Evolutionary conservation across 1,140 invertebrate genomes (phyloP).

Genomic region (Lethocerus indicus): DNA sequence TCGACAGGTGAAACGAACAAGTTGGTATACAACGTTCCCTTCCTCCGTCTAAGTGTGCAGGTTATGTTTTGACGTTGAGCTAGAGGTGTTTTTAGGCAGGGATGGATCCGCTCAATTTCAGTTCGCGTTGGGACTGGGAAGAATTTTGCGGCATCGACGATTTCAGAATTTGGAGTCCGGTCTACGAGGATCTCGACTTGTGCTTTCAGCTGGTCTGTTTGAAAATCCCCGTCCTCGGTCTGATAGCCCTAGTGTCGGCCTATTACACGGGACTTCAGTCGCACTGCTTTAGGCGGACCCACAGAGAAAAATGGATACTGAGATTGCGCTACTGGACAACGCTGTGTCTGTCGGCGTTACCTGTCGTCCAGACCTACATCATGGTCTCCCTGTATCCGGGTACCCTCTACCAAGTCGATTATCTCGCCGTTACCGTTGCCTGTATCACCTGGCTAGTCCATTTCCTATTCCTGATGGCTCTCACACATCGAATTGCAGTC

Average conservation of each 20-base stretch:
- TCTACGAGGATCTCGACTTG: conserved; percentile 49
- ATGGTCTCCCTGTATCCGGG: conserved; percentile 6
- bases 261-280: conserved; percentile 53
- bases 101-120: conserved; percentile 3
- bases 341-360: conserved; percentile 34
- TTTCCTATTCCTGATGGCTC: conserved; percentile 47
- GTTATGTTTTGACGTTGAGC: too few species aligned
- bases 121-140: conserved; percentile 47
- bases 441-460: conserved; percentile 63
- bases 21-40: too few species aligned
- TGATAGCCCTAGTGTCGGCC: conserved; percentile 52
- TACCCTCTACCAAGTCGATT: conserved; percentile 14
- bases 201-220: conserved; percentile 67
- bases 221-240: conserved; percentile 39
- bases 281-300: conserved; percentile 33
- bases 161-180: conserved; percentile 41
- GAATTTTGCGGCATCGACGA: conserved; percentile 46
- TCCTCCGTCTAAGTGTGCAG: too few species aligned
- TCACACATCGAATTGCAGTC: conserved; percentile 30
- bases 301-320: conserved; percentile 37
- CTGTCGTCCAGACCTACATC: conserved; percentile 12
- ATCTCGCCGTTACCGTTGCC: conserved; percentile 23
- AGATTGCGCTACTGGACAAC: conserved; percentile 39
- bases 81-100: not conserved
- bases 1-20: too few species aligned